Base-by-base conservation (phyloP, 35 echinoderm and acorn worm genomes). In the Apostichopus parvimensis region DNA sequence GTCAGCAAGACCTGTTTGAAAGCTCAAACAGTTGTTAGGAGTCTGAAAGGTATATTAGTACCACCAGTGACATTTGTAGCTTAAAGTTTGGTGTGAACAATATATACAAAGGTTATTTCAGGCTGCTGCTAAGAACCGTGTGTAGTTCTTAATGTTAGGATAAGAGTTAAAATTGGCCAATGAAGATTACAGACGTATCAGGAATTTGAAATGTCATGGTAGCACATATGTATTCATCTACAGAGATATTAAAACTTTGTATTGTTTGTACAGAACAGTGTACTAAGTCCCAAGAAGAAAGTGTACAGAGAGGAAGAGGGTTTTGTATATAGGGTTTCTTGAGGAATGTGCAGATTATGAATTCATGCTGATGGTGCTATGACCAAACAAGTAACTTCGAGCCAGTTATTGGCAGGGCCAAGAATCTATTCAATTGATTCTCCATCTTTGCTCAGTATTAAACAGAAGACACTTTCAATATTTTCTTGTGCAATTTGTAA, bases 151-250 rank as follows among this genome's bases (percentile, higher is more conserved):
- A 45, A 45, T 45, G 34, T 45, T 45, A 45, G 34, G 34, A 45
- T 45, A 45, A 45, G 34, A 45, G 34, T 45, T 45, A 45, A 45
- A 45, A 22, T 24, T 11, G 22, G 54, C 14, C 14, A 87, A 6
- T 14, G 58, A 26, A 25, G 15, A 68, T 68, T 68, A 18, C 64
- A 68, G 18, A 11, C 0, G 64, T 68, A 68, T 68, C 64, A 68
- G 64, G 64, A 68, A 68, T 14, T 68, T 68, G 64, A 68, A 68
- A 68, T 14, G 64, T 68, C 64, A 68, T 68, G 64, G 64, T 14
- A 68, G 85, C 85, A 87, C 57, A 24, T 5, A 59, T 87, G 85
- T 87, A 87, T 87, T 87, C 85, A 87, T 87, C 64, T 88, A 88
- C 28, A 65, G 61, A 72, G 64, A 52, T 18, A 26, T 17, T 26